Percentiles rank a stretch among this genome's conserved stretches.
Evolutionary conservation across 23 tunicate species (phyloP).

Genomic region (Styela clava): DNA sequence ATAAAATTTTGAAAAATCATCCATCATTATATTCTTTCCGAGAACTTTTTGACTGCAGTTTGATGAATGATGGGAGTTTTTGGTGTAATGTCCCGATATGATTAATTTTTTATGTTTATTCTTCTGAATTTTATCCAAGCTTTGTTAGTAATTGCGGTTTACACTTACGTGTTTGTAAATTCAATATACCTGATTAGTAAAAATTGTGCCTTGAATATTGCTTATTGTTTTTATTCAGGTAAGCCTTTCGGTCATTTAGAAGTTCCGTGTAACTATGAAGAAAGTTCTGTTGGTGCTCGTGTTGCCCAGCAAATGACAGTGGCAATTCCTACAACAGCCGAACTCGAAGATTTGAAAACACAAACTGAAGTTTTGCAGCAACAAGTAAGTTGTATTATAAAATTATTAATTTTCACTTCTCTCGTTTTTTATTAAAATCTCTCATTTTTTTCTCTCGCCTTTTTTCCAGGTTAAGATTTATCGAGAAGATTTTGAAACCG

Average conservation of each 20-base stretch:
- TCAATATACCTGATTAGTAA: too few relatives aligned
- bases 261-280: background rate
- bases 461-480: constrained; percentile 51
- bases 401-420: background rate
- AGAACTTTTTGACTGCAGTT: too few relatives aligned
- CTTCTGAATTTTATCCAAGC: too few relatives aligned
- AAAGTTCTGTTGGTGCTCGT: background rate
- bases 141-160: too few relatives aligned
- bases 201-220: too few relatives aligned
- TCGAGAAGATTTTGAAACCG: constrained; percentile 74
- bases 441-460: background rate
- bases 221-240: too few relatives aligned
- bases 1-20: too few relatives aligned
- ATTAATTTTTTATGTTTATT: too few relatives aligned
- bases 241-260: background rate
- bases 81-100: too few relatives aligned
- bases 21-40: too few relatives aligned
- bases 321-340: background rate
- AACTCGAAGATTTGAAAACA: constrained; percentile 44
- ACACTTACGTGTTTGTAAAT: too few relatives aligned
- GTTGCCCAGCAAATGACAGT: background rate
- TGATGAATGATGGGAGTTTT: too few relatives aligned
- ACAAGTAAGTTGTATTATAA: constrained; percentile 51
- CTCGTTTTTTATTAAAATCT: background rate
- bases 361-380: constrained; percentile 56